These are phyloP conservation scores for Euleptes europaea DNA, from an alignment of 2,113 vertebrate species.

Conservation along the genomic window DNA sequence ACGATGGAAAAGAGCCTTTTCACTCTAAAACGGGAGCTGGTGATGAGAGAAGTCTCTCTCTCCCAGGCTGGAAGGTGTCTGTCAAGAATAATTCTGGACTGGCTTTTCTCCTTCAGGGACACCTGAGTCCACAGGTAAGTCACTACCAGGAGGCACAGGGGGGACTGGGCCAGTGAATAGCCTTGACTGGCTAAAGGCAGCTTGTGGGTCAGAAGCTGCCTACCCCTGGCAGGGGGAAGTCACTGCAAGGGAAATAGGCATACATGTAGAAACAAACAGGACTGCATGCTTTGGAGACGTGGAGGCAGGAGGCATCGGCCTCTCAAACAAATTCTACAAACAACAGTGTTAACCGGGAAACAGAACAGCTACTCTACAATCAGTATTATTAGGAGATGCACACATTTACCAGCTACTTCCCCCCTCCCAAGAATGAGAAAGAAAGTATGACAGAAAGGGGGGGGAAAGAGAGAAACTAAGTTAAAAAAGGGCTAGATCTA, in stretches of 20 bases:
- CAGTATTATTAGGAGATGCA: constrained; percentile 71
- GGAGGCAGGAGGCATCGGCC: constrained; percentile 45
- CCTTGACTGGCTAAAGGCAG: neutral
- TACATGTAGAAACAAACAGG: constrained; percentile 35
- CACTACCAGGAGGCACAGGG: neutral
- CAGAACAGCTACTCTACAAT: constrained; percentile 57
- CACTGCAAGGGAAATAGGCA: constrained; percentile 28
- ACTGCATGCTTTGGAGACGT: constrained; percentile 66
- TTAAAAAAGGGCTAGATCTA: constrained; percentile 59
- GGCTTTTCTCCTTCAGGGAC: neutral
- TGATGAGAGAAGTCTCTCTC: neutral
- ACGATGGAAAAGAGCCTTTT: neutral
- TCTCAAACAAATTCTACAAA: constrained; percentile 49
- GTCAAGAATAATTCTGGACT: neutral
- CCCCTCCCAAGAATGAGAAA: constrained; percentile 53
- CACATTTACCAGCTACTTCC: constrained; percentile 37
- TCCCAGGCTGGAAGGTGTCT: no score
- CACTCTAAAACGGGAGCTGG: neutral
- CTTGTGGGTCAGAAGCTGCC: neutral
- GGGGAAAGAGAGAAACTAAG: constrained; percentile 47
- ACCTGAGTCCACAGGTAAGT: neutral
- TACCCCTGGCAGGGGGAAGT: neutral
- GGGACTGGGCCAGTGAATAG: neutral
- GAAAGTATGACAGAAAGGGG: constrained; percentile 22
- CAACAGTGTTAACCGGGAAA: constrained; percentile 26